Base-by-base conservation (phyloP, 35 echinoderm and acorn worm species). In the Diadema setosum region DNA sequence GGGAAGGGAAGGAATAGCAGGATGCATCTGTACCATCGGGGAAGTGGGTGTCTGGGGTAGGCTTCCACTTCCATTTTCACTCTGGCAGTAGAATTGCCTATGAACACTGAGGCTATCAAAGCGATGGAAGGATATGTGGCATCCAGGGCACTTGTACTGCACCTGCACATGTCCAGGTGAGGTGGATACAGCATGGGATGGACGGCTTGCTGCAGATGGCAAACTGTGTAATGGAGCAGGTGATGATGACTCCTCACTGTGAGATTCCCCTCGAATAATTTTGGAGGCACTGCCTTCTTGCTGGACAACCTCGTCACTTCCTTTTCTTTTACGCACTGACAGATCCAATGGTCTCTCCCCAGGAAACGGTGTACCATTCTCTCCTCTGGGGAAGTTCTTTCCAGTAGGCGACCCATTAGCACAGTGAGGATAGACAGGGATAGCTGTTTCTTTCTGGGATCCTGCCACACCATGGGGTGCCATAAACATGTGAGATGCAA, bases 81-180 rank as follows among this genome's bases (percentile, higher is more conserved):
- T 41, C 39, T 91, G 89, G 39, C 89, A 91, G 55, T 91, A 91
- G 65, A 85, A 91, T 25, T 86, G 59, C 49, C 81, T 75, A 59
- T 91, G 89, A 29, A 91, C 67, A 17, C 86, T 83, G 17, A 91
- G 57, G 44, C 82, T 85, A 33, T 91, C 89, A 1, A 86, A 32
- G 33, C 84, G 84, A 49, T 83, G 45, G 70, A 91, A 91, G 20
- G 83, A 61, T 18, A 91, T 81, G 45, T 83, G 82, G 18, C 89
- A 91, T 32, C 82, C 82, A 0, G 65, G 42, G 24, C 89, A 91
- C 73, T 78, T 78, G 73, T 78, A 78, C 73, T 78, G 73, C n/a
- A 78, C 73, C 73, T 78, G 73, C n/a, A 78, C 73, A 18, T 39
- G 73, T 36, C 73, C 73, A 41, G 73, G 35, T 7, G 44, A 78